These are phyloP conservation scores for Chunga burmeisteri DNA, from an alignment of 2,113 vertebrate species.

Conservation along the genomic window DNA sequence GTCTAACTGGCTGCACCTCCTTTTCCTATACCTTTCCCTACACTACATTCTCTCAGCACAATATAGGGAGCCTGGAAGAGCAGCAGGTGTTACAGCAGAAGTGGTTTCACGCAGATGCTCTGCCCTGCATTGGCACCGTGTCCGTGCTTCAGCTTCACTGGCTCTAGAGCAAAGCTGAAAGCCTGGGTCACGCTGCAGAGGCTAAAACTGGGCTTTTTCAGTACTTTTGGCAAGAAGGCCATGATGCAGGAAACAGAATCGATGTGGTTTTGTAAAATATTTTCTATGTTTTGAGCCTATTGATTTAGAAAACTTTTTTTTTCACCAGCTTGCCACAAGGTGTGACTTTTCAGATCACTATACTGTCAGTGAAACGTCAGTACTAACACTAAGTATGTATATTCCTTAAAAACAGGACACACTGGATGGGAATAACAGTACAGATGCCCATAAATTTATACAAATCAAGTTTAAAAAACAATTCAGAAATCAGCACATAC, in stretches of 20 bases:
- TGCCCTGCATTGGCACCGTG: fast-evolving
- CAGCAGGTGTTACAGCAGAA: neutral
- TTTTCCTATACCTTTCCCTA: neutral
- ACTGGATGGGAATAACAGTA: neutral
- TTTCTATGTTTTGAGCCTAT: neutral
- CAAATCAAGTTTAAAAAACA: neutral
- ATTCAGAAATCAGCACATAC: neutral
- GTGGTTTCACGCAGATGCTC: neutral
- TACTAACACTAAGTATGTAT: neutral
- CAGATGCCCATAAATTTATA: neutral
- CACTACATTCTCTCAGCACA: fast-evolving
- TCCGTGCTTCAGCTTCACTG: neutral
- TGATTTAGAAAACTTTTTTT: neutral
- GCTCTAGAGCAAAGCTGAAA: neutral
- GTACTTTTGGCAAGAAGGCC: neutral
- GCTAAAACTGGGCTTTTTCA: neutral
- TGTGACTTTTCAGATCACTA: neutral
- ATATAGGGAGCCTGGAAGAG: neutral
- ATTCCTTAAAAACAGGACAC: neutral
- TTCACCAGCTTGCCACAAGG: neutral
- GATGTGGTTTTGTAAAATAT: neutral
- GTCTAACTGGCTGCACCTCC: neutral
- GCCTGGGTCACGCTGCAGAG: fast-evolving
- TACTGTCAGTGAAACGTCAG: neutral
- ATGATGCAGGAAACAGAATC: neutral